Base-by-base conservation (phyloP, 1,140 invertebrate genomes). In the Goniozus legneri region DNA sequence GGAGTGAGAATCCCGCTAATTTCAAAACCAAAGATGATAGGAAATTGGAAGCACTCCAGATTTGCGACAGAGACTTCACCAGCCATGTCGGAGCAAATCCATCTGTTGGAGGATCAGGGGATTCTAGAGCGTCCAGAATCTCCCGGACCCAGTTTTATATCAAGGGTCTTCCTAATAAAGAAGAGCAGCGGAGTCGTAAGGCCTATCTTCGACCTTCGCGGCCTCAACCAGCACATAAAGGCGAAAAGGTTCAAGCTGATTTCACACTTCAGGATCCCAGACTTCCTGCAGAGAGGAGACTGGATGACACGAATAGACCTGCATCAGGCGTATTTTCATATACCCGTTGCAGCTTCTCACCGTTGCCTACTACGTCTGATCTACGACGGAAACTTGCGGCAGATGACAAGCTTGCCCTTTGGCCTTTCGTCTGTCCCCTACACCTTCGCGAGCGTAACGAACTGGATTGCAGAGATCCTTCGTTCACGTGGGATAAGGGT, bases 391-490 rank as follows among this genome's bases (percentile, higher is more conserved):
- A 54, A 45, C 33, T 15, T 63, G 6, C 22, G 53, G 2, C 51
- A 64, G 51, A 57, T 56, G 44, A 57, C 50, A 16, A 30, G 52
- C 52, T 60, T 63, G 27, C 50, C 52, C 48, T 69, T 54, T 24
- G 54, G 50, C 14, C 58, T 70, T 27, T 58, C 62, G 43, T 64
- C 65, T 37, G 67, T 65, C 36, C 62, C 64, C 22, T 51, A 55
- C 22, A 65, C 43, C 7, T 71, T 69, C 37, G 52, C 64, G 21
- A 50, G 50, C 3, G n/a, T 70, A 24, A 58, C 64, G 19, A 69
- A 71, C 31, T 69, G 62, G 65, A 35, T 69, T 15, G 64, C 61
- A n/a, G 54, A 65, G 19, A 56, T 47, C 41, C 53, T 62, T 40
- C 50, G 54, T 8, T 44, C 38, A 18, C 41, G 27, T 32, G 50